Conservation (phyloP, 2,888 invertebrate species). For the Plagodis pulveraria region DNA sequence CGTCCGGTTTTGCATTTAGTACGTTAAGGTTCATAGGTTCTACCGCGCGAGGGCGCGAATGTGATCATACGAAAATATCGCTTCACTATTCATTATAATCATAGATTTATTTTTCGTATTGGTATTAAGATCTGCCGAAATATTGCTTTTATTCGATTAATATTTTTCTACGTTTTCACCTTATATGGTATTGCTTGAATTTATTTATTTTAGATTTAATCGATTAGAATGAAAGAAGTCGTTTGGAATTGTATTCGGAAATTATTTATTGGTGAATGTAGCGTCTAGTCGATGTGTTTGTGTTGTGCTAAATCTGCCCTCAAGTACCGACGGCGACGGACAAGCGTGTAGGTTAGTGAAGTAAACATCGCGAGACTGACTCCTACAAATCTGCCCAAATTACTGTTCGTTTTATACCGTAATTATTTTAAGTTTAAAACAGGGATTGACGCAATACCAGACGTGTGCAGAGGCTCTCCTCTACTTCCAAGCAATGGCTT, state of each 20-base stretch:
- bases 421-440: conserved; percentile 61
- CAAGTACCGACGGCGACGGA: conserved; percentile 37
- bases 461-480: conserved; percentile 34
- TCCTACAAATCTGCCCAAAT: conserved; percentile 51
- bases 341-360: conserved; percentile 53
- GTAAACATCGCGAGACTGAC: conserved; percentile 60
- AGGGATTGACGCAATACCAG: conserved; percentile 76
- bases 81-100: conserved; percentile 69
- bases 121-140: conserved; percentile 72
- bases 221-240: conserved; percentile 40
- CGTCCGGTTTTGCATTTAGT: conserved; percentile 61
- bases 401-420: conserved; percentile 50
- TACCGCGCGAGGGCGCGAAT: conserved; percentile 64
- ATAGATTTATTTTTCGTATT: conserved; percentile 64
- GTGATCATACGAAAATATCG: conserved; percentile 71
- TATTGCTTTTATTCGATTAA: conserved; percentile 62
- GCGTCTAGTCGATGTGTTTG: conserved; percentile 73
- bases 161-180: conserved; percentile 57
- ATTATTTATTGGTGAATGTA: conserved; percentile 74
- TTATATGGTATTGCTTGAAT: conserved; percentile 64
- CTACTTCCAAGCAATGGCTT: conserved; percentile 1
- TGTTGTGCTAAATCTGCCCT: conserved; percentile 40
- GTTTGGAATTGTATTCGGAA: conserved; percentile 55
- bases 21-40: conserved; percentile 56
- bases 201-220: conserved; percentile 74